A percentile compares a stretch with the other conserved stretches of the same genome.
These are phyloP conservation scores for Metopolophium dirhodum DNA, from an alignment of 1,140 invertebrate genomes.

Conservation along the genomic window DNA sequence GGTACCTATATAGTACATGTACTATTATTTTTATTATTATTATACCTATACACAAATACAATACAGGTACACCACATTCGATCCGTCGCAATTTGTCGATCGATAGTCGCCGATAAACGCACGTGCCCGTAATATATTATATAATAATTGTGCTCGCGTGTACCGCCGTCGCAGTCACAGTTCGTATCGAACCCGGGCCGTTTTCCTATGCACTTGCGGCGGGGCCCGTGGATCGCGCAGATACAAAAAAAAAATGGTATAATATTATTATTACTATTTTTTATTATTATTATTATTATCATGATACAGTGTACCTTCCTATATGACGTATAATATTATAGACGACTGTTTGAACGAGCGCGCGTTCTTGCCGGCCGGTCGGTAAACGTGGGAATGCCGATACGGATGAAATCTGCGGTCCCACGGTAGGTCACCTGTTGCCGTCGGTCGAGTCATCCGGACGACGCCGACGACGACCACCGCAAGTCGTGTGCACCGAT, in stretches of 20 bases:
- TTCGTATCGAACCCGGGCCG: neutral
- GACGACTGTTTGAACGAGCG: neutral
- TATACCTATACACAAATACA: neutral
- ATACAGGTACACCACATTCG: neutral
- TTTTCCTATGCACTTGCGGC: neutral
- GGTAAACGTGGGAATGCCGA: constrained; percentile 50
- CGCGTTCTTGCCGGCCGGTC: neutral
- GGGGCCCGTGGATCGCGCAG: neutral
- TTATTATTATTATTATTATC: too few species aligned
- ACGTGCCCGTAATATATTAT: neutral
- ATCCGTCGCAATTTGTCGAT: neutral
- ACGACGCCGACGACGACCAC: constrained; percentile 16
- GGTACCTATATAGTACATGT: too few species aligned
- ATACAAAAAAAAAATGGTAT: neutral
- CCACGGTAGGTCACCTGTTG: constrained; percentile 55
- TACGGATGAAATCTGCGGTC: constrained; percentile 50
- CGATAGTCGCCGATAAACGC: neutral
- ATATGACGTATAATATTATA: neutral
- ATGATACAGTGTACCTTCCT: neutral
- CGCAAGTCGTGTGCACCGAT: constrained; percentile 52
- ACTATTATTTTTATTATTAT: neutral
- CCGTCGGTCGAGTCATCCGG: constrained; percentile 24
- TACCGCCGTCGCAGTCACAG: neutral
- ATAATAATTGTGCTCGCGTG: neutral
- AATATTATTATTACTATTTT: neutral